phyloP scores from a whole-genome alignment of 30 jellyfish, hydroid and myxozoan species.

The Nemopilema nomurai region DNA sequence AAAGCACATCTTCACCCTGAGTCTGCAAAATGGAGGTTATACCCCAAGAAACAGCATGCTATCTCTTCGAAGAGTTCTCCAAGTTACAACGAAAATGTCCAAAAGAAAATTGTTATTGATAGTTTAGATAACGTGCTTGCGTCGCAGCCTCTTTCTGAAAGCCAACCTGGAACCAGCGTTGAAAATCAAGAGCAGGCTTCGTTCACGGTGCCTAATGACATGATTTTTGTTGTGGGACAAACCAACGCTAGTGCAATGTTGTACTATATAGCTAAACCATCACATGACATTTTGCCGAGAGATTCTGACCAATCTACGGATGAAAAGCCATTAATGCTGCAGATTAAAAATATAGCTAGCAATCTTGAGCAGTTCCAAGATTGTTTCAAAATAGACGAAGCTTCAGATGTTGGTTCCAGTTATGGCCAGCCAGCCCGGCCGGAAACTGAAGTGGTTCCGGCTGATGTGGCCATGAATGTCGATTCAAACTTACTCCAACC shows the following conservation, averaged over 20 bases:
- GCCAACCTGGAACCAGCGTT: not conserved
- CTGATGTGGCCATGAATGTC: not conserved
- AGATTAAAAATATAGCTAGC: constrained; percentile 3
- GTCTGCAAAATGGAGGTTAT: constrained; percentile 3
- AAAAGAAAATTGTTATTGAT: no score
- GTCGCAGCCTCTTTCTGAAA: not conserved
- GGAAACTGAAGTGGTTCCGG: not conserved
- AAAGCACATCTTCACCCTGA: constrained; percentile 37
- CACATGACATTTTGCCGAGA: not conserved
- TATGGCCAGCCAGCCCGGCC: not conserved
- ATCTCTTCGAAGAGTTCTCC: not conserved
- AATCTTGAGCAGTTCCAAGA: not conserved
- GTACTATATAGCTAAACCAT: not conserved
- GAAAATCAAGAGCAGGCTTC: not conserved
- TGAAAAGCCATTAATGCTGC: constrained; percentile 4
- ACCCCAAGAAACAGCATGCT: constrained; percentile 1
- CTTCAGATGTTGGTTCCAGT: not conserved
- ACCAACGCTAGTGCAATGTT: constrained; percentile 1
- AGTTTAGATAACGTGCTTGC: no score
- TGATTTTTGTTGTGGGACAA: not conserved
- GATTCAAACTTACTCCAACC: not conserved
- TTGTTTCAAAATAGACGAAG: not conserved
- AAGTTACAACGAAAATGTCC: not conserved
- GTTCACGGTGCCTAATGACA: constrained; percentile 3
- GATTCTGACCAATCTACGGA: not conserved